phyloP scores from a whole-genome alignment of 1,140 invertebrate genomes.

The Zophobas morio region DNA sequence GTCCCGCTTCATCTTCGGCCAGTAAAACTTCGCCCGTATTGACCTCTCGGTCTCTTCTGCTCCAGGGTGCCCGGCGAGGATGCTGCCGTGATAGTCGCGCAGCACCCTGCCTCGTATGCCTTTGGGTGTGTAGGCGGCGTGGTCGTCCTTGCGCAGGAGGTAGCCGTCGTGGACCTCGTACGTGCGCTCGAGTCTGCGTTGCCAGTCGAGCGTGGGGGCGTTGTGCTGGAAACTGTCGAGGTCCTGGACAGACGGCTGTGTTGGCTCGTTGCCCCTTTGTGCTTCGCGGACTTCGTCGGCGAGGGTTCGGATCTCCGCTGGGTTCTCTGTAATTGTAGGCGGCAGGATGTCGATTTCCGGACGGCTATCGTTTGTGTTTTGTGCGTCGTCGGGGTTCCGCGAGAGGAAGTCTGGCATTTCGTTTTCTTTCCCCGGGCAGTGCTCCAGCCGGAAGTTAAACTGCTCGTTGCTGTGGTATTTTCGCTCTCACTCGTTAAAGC shows the following conservation, averaged over 20 bases:
- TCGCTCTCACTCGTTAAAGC: constrained; percentile 34
- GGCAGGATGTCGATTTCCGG: background rate
- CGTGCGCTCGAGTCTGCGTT: background rate
- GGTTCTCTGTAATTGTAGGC: background rate
- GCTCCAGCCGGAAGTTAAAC: constrained; percentile 56
- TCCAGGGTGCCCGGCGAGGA: background rate
- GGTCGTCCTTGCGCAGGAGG: background rate
- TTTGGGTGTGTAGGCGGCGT: background rate
- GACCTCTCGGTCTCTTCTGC: background rate
- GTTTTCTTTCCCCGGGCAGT: constrained; percentile 58
- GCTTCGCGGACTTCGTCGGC: constrained; percentile 68
- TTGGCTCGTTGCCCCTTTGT: constrained; percentile 67
- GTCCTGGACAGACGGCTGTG: background rate
- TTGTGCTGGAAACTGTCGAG: background rate
- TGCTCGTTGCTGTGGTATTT: constrained; percentile 52
- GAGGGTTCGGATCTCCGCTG: constrained; percentile 65
- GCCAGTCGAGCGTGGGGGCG: background rate
- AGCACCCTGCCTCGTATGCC: background rate
- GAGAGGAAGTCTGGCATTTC: constrained; percentile 57
- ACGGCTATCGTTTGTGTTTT: background rate
- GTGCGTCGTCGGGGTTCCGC: constrained; percentile 25
- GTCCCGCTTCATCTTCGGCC: background rate
- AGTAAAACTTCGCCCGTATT: background rate
- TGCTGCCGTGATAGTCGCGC: background rate
- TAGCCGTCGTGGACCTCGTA: background rate